phyloP scores from a whole-genome alignment of 1,140 invertebrate species.

The Caenorhabditis elegans region WBcel235 BX284602.5:7178501-7179000 shows the following conservation, averaged over 20 bases:
- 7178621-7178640: no score
- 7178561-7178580: no score
- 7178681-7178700: no score
- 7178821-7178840: background rate
- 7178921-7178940: background rate
- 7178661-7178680: no score
- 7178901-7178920: background rate
- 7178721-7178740: background rate
- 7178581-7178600: no score
- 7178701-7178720: no score
- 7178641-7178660: no score
- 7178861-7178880: constrained; percentile 9
- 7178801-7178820: background rate
- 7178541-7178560: no score
- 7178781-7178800: background rate
- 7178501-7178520: no score
- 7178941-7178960: constrained; percentile 26
- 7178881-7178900: background rate
- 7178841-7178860: constrained; percentile 10
- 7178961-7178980: constrained; percentile 29
- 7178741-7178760: background rate
- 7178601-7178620: no score
- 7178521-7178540: no score
- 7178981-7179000: background rate
- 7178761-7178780: no score